These are phyloP conservation scores for Lacanobia wlatinum DNA, from an alignment of 2,888 invertebrate genomes.

Conservation along the genomic window DNA sequence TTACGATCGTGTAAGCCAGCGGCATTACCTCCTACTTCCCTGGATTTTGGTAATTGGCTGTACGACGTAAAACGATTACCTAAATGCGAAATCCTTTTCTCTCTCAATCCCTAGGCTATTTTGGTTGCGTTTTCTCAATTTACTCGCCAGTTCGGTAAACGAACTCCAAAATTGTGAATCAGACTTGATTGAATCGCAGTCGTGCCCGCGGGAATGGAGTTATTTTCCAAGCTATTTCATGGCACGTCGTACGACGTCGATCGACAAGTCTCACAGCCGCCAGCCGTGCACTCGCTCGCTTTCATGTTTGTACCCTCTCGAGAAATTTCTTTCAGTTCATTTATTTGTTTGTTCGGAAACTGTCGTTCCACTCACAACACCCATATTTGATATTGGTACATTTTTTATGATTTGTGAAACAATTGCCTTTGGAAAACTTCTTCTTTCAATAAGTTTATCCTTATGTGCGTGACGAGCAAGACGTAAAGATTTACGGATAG, in stretches of 20 bases:
- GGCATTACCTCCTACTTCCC: slow-evolving; percentile 63
- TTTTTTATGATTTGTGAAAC: slow-evolving; percentile 75
- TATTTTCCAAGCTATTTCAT: slow-evolving; percentile 90
- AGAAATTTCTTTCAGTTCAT: slow-evolving; percentile 88
- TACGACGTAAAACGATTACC: slow-evolving; percentile 75
- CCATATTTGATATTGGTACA: slow-evolving; percentile 74
- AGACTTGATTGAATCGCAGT: slow-evolving; percentile 89
- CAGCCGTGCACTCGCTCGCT: slow-evolving; percentile 74
- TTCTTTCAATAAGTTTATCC: slow-evolving; percentile 42
- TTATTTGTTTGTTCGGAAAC: slow-evolving; percentile 83
- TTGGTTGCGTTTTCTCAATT: slow-evolving; percentile 80
- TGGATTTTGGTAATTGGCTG: slow-evolving; percentile 72
- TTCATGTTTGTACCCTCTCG: slow-evolving; percentile 85
- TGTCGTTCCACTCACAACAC: slow-evolving; percentile 80
- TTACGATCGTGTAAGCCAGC: slow-evolving; percentile 52
- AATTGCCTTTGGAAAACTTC: slow-evolving; percentile 63
- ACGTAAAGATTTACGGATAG: slow-evolving; percentile 24
- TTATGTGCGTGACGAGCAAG: slow-evolving; percentile 17
- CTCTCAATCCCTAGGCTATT: slow-evolving; percentile 78
- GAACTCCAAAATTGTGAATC: slow-evolving; percentile 89
- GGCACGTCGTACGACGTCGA: slow-evolving; percentile 76
- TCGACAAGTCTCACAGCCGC: slow-evolving; percentile 73
- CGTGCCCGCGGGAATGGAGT: slow-evolving; percentile 87
- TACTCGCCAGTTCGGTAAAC: slow-evolving; percentile 84
- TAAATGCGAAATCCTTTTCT: slow-evolving; percentile 72